These are phyloP conservation scores for Platalea minor DNA, from an alignment of 2,797 vertebrate species.

Conservation along the genomic window DNA sequence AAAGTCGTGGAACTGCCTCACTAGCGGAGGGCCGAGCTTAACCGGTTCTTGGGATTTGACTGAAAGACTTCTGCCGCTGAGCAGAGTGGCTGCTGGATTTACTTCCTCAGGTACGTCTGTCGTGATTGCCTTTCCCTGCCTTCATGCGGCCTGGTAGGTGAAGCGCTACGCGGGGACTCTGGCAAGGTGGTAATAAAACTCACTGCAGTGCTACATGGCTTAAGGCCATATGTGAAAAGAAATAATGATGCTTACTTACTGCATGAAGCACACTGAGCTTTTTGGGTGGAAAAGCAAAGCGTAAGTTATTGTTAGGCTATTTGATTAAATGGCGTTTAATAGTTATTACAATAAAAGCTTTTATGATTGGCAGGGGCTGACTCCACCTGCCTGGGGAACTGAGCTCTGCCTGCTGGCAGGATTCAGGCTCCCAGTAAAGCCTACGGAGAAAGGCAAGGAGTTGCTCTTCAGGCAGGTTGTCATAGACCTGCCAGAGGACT, in stretches of 20 bases:
- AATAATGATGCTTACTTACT: neutral
- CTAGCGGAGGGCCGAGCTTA: neutral
- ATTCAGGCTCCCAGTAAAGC: neutral
- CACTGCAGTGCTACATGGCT: neutral
- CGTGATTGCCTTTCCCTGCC: neutral
- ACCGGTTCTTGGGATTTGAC: neutral
- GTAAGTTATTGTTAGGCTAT: neutral
- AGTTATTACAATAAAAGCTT: neutral
- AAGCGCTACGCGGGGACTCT: rapidly evolving
- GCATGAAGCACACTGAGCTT: neutral
- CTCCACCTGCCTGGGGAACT: neutral
- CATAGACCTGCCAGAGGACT: neutral
- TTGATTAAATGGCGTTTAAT: neutral
- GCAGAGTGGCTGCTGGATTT: neutral
- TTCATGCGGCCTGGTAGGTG: rapidly evolving
- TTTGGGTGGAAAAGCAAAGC: neutral
- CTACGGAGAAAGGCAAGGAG: neutral
- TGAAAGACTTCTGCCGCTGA: neutral
- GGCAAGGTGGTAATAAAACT: neutral
- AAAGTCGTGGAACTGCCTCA: neutral
- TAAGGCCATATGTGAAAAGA: neutral
- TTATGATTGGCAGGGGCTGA: neutral
- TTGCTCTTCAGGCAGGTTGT: neutral
- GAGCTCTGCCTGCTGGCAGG: neutral
- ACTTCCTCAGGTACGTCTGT: neutral